Evolutionary conservation across 2,113 vertebrate species (phyloP), one percentile per base, ranked within the genome.

Genomic region (Perognathus longimembris): DNA sequence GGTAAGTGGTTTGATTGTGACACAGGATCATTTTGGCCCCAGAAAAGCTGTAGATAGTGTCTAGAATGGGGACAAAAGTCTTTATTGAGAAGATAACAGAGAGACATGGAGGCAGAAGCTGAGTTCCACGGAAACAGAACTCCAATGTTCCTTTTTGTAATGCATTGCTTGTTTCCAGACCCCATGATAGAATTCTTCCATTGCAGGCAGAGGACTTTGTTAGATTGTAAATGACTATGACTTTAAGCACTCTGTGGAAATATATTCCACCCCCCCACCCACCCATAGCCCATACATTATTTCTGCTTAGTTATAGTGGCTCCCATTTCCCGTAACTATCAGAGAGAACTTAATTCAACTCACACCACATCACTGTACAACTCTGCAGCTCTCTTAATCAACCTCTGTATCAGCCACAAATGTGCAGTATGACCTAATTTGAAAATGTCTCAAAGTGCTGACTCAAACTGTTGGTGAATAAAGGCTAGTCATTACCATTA

Each of bases 391-490:
- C 97, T 97, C 98, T 98, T 98, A 98, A 98, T 98, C 98, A 98
- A 98, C 97, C 98, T 98, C 98, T 98, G 97, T 97, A 98, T 97
- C 97, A 97, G 97, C 2, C 32, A 97, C 98, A 97, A 97, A 98
- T 98, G 97, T 98, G 97, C 97, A 96, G 96, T 97, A 96, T 98
- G 98, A 98, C 98, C 98, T 98, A 98, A 98, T 98, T 97, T 97
- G 97, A 98, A 97, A 98, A 98, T 95, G 98, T 97, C 98, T 97
- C 86, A 93, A 98, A 98, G 97, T 98, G 98, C 98, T 98, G 98
- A 98, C 98, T 98, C 97, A 98, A 98, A 97, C 92, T 97, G 96
- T 98, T 98, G 95, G 97, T 98, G 98, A 98, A 97, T 98, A 98
- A 98, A 97, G 94, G 97, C 96, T 95, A 95, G 97, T 98, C 97